Evolutionary conservation across 1,140 invertebrate species (phyloP).

Genomic region (Leptestheria dahalacensis): DNA sequence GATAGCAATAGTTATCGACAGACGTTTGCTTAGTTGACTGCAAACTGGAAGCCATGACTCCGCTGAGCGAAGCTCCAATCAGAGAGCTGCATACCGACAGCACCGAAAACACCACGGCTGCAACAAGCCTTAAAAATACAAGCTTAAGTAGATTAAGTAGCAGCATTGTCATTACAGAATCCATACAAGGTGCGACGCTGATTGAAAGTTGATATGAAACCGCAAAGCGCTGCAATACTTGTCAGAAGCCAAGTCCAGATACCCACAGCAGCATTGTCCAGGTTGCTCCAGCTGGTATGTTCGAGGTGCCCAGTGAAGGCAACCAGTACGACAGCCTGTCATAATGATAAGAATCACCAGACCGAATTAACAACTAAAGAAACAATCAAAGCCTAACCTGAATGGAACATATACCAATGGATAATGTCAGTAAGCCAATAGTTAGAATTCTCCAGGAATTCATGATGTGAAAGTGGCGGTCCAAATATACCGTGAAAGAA

Average conservation of each 20-base stretch:
- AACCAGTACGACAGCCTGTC: neutral
- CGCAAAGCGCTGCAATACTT: neutral
- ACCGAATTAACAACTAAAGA: no score
- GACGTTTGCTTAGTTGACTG: neutral
- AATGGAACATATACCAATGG: no score
- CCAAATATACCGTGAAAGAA: no score
- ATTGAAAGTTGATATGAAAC: neutral
- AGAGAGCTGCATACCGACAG: neutral
- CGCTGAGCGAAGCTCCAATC: neutral
- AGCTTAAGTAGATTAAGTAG: no score
- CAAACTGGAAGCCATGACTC: neutral
- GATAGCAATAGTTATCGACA: neutral
- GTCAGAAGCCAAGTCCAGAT: neutral
- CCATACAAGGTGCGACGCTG: neutral
- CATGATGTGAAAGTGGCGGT: no score
- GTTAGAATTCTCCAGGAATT: no score
- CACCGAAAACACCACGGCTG: neutral
- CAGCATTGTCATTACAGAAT: no score
- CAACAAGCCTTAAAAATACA: no score
- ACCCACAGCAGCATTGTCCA: neutral
- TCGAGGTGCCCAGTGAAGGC: neutral
- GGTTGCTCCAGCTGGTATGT: neutral
- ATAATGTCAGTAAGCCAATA: no score
- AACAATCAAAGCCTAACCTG: no score
- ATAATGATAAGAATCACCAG: no score